Evolutionary conservation across 2,888 invertebrate species (phyloP).

Genomic region (Acrobeloides nanus): DNA sequence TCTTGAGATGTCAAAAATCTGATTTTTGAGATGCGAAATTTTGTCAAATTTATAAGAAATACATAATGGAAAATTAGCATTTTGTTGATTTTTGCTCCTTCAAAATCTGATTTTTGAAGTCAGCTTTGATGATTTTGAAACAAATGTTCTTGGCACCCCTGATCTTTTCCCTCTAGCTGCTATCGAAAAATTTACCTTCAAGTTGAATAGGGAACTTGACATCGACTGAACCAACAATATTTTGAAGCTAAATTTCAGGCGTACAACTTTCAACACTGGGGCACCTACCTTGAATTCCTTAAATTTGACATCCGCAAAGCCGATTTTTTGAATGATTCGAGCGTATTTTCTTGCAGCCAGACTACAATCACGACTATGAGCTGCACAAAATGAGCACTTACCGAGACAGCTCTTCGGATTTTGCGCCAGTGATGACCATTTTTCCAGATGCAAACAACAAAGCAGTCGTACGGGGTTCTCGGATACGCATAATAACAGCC

Average conservation of each 20-base stretch:
- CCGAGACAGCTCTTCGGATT: conserved; percentile 69
- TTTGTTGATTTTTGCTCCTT: no score
- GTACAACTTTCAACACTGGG: conserved; percentile 69
- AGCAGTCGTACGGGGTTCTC: conserved; percentile 74
- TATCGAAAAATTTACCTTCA: no score
- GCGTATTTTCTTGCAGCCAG: conserved; percentile 71
- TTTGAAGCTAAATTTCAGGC: conserved; percentile 74
- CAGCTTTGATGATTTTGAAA: no score
- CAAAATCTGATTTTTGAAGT: no score
- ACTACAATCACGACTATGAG: conserved; percentile 12
- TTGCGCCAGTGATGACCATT: conserved; percentile 78
- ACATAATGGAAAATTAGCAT: no score
- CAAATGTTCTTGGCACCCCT: no score
- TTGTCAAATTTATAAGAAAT: no score
- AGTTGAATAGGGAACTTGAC: conserved; percentile 74
- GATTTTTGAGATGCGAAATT: no score
- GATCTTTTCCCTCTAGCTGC: no score
- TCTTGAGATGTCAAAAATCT: no score
- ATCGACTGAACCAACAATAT: conserved; percentile 79
- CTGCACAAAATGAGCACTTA: conserved; percentile 46
- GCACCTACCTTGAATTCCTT: conserved; percentile 30
- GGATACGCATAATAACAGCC: conserved; percentile 88
- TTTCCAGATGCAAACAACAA: conserved; percentile 74
- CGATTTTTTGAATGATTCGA: conserved; percentile 71
- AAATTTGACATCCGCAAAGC: conserved; percentile 62